phyloP scores from a whole-genome alignment of 2,113 vertebrate species.

The Daboia siamensis region DNA sequence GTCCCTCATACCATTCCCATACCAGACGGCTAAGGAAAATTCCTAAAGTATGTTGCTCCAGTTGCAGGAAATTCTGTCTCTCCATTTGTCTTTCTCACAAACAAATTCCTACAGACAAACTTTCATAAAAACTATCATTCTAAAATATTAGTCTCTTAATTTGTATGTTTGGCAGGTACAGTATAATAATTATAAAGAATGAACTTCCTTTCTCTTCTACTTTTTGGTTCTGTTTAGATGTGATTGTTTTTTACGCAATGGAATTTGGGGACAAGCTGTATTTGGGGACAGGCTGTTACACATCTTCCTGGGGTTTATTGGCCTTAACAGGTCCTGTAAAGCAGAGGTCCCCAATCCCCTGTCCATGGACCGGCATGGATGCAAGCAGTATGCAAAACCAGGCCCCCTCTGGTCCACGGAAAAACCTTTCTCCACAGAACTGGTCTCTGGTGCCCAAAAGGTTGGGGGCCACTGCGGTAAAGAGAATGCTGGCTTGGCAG shows the following conservation, averaged over 20 bases:
- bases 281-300: not conserved
- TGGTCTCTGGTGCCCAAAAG: too few relatives aligned
- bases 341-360: not conserved
- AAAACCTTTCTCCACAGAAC: too few relatives aligned
- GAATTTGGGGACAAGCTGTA: not conserved
- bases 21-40: not conserved
- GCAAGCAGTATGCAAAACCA: too few relatives aligned
- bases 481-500: not conserved
- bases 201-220: not conserved
- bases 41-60: not conserved
- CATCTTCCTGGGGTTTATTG: not conserved
- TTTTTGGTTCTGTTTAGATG: not conserved
- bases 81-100: not conserved
- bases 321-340: not conserved
- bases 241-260: not conserved
- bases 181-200: not conserved
- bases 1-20: not conserved
- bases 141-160: not conserved
- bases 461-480: not conserved
- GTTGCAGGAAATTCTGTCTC: not conserved
- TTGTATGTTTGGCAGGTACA: not conserved
- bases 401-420: too few relatives aligned
- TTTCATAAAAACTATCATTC: not conserved
- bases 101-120: not conserved
- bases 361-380: too few relatives aligned